These are phyloP conservation scores for Mesopsocus fuscifrons DNA, from an alignment of 2,888 invertebrate species.

Conservation along the genomic window DNA sequence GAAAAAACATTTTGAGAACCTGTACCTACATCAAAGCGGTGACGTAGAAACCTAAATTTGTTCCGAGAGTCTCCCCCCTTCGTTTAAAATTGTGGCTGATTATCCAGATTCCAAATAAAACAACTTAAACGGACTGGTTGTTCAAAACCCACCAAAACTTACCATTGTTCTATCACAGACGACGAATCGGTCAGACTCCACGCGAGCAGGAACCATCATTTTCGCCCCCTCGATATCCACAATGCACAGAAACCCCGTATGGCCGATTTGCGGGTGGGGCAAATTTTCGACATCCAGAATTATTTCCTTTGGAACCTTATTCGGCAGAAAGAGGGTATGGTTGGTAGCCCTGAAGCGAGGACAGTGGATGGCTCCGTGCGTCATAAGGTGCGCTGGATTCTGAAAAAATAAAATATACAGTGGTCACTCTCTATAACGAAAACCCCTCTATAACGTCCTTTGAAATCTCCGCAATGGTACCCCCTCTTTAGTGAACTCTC, in stretches of 20 bases:
- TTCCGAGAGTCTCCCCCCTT: too few species aligned
- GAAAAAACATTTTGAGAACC: too few species aligned
- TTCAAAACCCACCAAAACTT: too few species aligned
- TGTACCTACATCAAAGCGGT: too few species aligned
- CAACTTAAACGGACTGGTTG: too few species aligned
- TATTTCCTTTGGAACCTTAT: constrained; percentile 76
- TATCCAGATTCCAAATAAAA: too few species aligned
- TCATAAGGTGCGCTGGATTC: constrained; percentile 35
- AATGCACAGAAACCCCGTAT: constrained; percentile 80
- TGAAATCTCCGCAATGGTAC: too few species aligned
- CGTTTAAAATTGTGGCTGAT: too few species aligned
- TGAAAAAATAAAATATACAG: constrained; percentile 22
- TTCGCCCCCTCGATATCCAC: constrained; percentile 79
- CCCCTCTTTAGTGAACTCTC: too few species aligned
- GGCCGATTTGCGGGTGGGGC: constrained; percentile 73
- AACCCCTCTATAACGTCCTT: not conserved
- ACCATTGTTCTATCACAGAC: constrained; percentile 82
- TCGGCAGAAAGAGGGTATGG: constrained; percentile 61
- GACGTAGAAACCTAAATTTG: too few species aligned
- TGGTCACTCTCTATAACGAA: not conserved
- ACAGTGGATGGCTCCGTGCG: constrained; percentile 45
- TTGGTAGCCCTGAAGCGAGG: constrained; percentile 64
- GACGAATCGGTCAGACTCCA: constrained; percentile 58
- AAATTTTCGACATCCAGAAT: constrained; percentile 78
- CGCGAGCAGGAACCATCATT: constrained; percentile 71